Evolutionary conservation across 2,888 invertebrate species (phyloP), one percentile per base, ranked within the genome.

Genomic region (Arrhopalites spinosus): DNA sequence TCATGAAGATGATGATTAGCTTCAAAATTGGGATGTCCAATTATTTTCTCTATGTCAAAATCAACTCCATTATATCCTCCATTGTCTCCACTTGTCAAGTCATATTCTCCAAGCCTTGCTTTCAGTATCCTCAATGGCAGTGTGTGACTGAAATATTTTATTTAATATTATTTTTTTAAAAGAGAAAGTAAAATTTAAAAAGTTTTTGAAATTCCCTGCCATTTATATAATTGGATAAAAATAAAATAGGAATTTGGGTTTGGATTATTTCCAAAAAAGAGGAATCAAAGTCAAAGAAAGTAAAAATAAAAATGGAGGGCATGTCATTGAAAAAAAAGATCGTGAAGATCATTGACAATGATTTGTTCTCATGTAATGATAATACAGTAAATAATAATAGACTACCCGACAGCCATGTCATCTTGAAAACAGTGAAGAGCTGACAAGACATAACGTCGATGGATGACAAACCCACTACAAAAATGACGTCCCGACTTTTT

Each of bases 91-190:
- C 76, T 23, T 5, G 77, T 53, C 61, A 77, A 77, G 25, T 77
- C 67, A 27, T 77, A 77, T 45, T 78, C 78, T 23, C 80, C 80
- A 13, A 78, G 70, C 23, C 76, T 80, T 7, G 77, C 75, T 66
- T 64, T 75, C 0, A 80, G 36, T 36, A 36, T 36, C 11, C 36
- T 36, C 5, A 36, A 11, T 11, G 36, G 36, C 5, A 36, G 36
- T 36, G 36, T 36, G 36, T 36, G 11, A 36, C 36, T 36, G 11
- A 11, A 36, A 36, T 36, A n/a, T n/a, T n/a, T n/a, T n/a, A n/a
- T n/a, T n/a, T n/a, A n/a, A n/a, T n/a, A n/a, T n/a, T n/a, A n/a
- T 36, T 36, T 36, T 36, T 36, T 3, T 3, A 36, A 36, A 36
- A 36, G 36, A 11, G 11, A 36, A 36, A 36, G 3, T 11, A 3